Evolutionary conservation across 2,797 vertebrate genomes (phyloP).

Genomic region (Pyrocephalus nanus): DNA sequence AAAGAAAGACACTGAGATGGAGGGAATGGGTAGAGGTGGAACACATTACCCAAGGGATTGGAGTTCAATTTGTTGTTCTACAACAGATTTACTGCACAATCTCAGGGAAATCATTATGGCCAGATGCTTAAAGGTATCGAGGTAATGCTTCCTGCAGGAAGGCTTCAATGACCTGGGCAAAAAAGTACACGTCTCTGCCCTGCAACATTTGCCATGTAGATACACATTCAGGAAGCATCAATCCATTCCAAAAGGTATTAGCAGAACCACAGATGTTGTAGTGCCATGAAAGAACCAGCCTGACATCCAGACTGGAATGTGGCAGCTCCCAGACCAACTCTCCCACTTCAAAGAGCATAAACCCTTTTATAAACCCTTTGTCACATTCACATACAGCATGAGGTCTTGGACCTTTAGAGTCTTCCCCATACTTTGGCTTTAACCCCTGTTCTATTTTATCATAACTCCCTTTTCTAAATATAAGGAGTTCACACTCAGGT

Average conservation of each 20-base stretch:
- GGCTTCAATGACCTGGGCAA: background rate
- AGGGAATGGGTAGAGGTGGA: conserved; percentile 6
- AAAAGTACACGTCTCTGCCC: background rate
- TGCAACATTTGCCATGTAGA: background rate
- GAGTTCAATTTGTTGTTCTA: conserved; percentile 39
- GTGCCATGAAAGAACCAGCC: background rate
- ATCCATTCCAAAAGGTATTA: background rate
- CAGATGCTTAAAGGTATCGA: conserved; percentile 14
- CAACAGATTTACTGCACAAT: conserved; percentile 41
- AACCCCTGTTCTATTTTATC: background rate
- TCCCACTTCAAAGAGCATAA: background rate
- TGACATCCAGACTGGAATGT: background rate
- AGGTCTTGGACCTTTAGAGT: background rate
- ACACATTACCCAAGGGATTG: conserved; percentile 13
- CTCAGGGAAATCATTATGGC: background rate
- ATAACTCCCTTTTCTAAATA: background rate
- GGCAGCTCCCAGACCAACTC: background rate
- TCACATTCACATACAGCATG: background rate
- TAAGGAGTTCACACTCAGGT: background rate
- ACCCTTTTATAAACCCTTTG: background rate
- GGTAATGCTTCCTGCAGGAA: conserved; percentile 13
- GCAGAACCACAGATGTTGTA: background rate
- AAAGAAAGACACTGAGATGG: background rate
- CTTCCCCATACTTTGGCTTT: background rate
- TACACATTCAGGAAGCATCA: background rate